Evolutionary conservation across 2,797 vertebrate genomes (phyloP), one percentile per base, ranked within the genome.

Genomic region (Danionella dracula): DNA sequence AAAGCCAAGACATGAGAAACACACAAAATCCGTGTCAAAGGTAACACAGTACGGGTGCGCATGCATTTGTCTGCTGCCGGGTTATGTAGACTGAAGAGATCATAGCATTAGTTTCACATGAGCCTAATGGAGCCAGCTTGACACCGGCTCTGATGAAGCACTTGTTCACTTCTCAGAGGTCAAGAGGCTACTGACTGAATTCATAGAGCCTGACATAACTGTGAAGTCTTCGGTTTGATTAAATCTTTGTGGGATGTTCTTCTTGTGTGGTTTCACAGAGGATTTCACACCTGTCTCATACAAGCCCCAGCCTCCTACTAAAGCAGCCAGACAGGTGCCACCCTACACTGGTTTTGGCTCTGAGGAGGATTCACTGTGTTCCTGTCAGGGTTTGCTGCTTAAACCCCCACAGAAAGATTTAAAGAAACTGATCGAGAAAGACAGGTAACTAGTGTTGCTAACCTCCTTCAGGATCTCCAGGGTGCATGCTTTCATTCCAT

Each of bases 291-390:
- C 93, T 1, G 61, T 95, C 77, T 65, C 81, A 19, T 88, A 84
- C 81, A 93, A 92, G 83, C 37, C 74, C 67, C 77, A 82, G 12
- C 66, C 78, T 29, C 78, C 73, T 79, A 83, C 87, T 29, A 88
- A 83, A 73, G 49, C 81, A 68, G 79, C 78, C 55, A 90, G 72
- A 79, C 72, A 54, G 0, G 15, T 91, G 75, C 93, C 93, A 83
- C 94, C 93, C 50, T 96, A 95, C 75, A 95, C 82, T 1, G 93
- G 94, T 68, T 97, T 96, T 81, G 93, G 94, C 70, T 92, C 93
- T 1, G 95, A 98, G 83, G 95, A 95, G 78, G 96, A 98, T 82
- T 96, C 96, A 1, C 84, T 97, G 5, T 78, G 79, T 67, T 93
- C 88, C 62, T 98, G 93, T 77, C 76, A 79, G 73, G 40, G 84